phyloP scores from a whole-genome alignment of 2,113 vertebrate species.

The Solea solea region DNA sequence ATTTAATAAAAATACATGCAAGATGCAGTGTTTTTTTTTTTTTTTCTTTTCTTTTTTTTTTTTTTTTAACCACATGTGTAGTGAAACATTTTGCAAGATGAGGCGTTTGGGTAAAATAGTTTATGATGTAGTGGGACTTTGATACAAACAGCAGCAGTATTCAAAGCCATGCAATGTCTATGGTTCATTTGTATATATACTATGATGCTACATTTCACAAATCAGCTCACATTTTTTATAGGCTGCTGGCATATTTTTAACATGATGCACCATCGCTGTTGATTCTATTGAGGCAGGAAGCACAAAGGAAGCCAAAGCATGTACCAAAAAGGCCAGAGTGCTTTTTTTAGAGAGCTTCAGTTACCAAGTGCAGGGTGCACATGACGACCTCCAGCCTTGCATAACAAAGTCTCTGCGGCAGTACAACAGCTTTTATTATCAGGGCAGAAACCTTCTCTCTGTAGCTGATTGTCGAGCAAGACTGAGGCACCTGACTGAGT shows the following conservation, averaged over 20 bases:
- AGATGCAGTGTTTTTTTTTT: neutral
- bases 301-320: slow-evolving; percentile 82
- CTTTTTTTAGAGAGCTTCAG: slow-evolving; percentile 83
- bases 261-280: slow-evolving; percentile 49
- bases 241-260: slow-evolving; percentile 32
- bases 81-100: neutral
- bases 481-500: neutral
- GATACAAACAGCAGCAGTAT: neutral
- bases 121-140: too few relatives aligned
- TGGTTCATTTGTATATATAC: neutral
- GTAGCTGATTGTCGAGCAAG: neutral
- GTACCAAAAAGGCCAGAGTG: slow-evolving; percentile 73
- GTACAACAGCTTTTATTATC: slow-evolving; percentile 45
- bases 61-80: neutral
- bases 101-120: neutral
- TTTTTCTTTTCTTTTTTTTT: neutral
- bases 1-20: slow-evolving; percentile 12
- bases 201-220: slow-evolving; percentile 6
- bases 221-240: slow-evolving; percentile 38
- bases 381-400: slow-evolving; percentile 57
- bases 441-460: slow-evolving; percentile 30
- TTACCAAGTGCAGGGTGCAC: slow-evolving; percentile 71
- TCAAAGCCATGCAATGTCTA: neutral
- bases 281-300: slow-evolving; percentile 79
- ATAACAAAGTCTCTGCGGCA: slow-evolving; percentile 48